Evolutionary conservation across 2,888 invertebrate species (phyloP).

Genomic region (Philonicus albiceps): DNA sequence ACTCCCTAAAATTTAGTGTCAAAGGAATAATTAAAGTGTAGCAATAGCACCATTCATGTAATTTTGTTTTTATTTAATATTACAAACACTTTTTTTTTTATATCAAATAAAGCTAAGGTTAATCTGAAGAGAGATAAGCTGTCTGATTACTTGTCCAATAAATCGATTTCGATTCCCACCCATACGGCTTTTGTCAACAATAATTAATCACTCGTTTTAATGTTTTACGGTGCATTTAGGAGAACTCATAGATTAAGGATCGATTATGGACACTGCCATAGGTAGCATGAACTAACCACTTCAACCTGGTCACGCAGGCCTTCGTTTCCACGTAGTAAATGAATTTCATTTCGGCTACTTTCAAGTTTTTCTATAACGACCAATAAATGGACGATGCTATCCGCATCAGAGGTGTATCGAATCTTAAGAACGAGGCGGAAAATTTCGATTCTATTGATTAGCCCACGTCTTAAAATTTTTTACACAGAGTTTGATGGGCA

Average conservation of each 20-base stretch:
- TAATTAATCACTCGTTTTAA: background rate
- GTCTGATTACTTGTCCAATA: background rate
- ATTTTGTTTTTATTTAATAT: background rate
- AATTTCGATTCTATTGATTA: conserved; percentile 2
- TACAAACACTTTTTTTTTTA: background rate
- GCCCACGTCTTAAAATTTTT: background rate
- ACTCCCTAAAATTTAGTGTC: too few relatives aligned
- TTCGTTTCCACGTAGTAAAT: background rate
- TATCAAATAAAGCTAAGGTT: background rate
- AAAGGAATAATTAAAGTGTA: background rate
- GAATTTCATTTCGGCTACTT: conserved; percentile 15
- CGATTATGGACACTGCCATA: background rate
- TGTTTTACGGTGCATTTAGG: background rate
- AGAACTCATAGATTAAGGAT: background rate
- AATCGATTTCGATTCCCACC: background rate
- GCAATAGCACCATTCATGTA: background rate
- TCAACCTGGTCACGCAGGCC: conserved; percentile 4
- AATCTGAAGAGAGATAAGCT: background rate
- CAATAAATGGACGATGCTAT: conserved; percentile 11
- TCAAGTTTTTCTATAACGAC: conserved; percentile 14
- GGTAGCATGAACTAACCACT: background rate
- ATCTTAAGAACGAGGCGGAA: conserved; percentile 17
- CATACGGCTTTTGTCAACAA: background rate
- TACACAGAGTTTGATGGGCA: background rate
- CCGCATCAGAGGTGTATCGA: background rate